Conservation (phyloP, 2,888 invertebrate species). For the Scaptodrosophila latifasciaeformis region DNA sequence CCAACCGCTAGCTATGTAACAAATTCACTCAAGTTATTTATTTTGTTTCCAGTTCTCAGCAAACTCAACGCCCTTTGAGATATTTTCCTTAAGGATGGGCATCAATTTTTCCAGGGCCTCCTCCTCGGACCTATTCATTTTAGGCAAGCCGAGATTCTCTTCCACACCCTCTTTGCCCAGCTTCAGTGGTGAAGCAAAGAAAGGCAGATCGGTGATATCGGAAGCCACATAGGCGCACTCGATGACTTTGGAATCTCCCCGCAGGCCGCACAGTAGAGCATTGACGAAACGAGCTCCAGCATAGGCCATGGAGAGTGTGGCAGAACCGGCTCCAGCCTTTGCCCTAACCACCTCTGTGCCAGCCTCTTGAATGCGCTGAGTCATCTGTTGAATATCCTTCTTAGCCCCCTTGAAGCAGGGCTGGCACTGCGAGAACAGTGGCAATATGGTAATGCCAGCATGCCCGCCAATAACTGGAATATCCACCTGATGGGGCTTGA, state of each 20-base stretch:
- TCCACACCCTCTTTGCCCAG: conserved; percentile 85
- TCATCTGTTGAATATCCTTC: conserved; percentile 86
- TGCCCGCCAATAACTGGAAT: conserved; percentile 98
- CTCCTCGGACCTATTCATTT: conserved; percentile 84
- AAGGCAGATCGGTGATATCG: neutral
- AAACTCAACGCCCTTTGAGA: neutral
- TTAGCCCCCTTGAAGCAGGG: conserved; percentile 86
- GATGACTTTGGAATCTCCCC: conserved; percentile 83
- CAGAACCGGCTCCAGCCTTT: conserved; percentile 96
- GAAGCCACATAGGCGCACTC: conserved; percentile 74
- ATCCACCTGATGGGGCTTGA: conserved; percentile 86
- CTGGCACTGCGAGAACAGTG: conserved; percentile 90
- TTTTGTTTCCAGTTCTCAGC: neutral
- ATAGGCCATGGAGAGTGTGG: conserved; percentile 97
- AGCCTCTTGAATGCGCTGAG: conserved; percentile 94
- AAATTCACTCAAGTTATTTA: neutral
- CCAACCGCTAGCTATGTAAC: too few species aligned
- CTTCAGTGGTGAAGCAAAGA: conserved; percentile 90
- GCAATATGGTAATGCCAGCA: conserved; percentile 96
- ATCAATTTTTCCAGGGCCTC: conserved; percentile 86
- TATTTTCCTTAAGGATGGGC: conserved; percentile 86
- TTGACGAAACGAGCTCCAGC: conserved; percentile 92
- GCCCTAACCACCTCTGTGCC: conserved; percentile 93
- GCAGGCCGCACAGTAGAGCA: conserved; percentile 87
- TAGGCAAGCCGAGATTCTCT: conserved; percentile 92